Evolutionary conservation across 2,888 invertebrate species (phyloP), one percentile per base, ranked within the genome.

Genomic region (Vannuccia rotundouncinata): DNA sequence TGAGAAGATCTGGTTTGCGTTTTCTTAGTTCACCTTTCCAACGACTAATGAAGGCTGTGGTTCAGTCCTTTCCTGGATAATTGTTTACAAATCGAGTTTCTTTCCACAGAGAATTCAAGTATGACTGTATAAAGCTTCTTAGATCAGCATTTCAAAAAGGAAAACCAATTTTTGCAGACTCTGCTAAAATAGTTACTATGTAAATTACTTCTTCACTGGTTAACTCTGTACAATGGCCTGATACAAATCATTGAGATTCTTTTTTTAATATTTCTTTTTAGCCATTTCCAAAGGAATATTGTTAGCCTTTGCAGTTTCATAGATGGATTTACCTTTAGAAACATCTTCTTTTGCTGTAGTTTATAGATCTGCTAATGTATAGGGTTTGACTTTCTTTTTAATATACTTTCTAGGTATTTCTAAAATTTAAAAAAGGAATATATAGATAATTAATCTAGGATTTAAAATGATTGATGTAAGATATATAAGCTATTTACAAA

Each of bases 11-110:
- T 45, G 45, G 45, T 45, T 45, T 45, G 45, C 17, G 45, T 66
- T 66, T 66, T 66, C 66, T 2, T 66, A 66, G 66, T 66, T 66
- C 66, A 66, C 66, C 66, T 66, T 66, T 66, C 66, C 66, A 66
- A 66, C 17, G 25, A 66, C 25, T 66, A 66, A 66, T 66, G 66
- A 66, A 66, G 66, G 66, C 10, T 66, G 66, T 66, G 66, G 66
- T 66, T 22, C 66, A 66, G 66, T 66, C 66, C 66, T 66, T 66
- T 66, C 66, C 66, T 66, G 66, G 66, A 66, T 66, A 66, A 66
- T 66, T 66, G 66, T 66, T 66, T 66, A 66, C 66, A 66, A 66
- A 66, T 66, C 45, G 45, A 45, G 45, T 45, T 45, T 45, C 5
- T 45, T 45, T 45, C 45, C 45, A 5, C 45, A 45, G 10, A 5